Base-by-base conservation (phyloP, 2,113 vertebrate genomes). In the Corythaixoides concolor region DNA sequence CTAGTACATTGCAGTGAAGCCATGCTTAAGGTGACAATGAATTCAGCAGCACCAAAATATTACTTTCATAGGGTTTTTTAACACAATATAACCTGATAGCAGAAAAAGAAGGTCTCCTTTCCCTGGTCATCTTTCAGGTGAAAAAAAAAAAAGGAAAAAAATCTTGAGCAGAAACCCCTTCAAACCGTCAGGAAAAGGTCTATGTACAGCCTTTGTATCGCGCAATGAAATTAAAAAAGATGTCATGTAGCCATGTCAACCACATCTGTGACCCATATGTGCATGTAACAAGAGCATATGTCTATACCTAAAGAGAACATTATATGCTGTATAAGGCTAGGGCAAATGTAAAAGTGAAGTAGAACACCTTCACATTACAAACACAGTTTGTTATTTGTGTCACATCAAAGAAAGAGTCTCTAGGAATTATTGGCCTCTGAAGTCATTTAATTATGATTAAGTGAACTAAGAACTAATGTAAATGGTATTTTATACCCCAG, bases 361-460 rank as follows among this genome's bases (percentile, higher is more conserved):
- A 92, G 93, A 97, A 97, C 90, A 91, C 91, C 89, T 98, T 84
- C 82, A 87, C 93, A 94, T 96, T 94, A 97, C 96, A 91, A 97
- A 97, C 92, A 87, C 91, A 94, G 97, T 98, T 98, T 97, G 97
- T 98, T 98, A 97, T 98, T 97, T 97, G 94, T 98, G 97, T 98
- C 97, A 98, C 98, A 97, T 98, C 97, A 98, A 98, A 98, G 98
- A 90, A 89, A 97, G 85, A 86, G 84, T 84, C 91, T 96, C 94
- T 45, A 96, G 60, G 96, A 98, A 97, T 98, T 98, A 98, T 93
- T 98, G 88, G 97, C 94, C 96, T 97, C 97, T 97, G 96, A 98
- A 97, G 98, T 98, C 15, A 98, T 97, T 98, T 98, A 98, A 98
- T 98, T 98, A 98, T 98, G 97, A 98, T 97, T 98, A 97, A 98